A percentile compares a stretch with the other conserved stretches of the same genome.
Evolutionary conservation across 1,140 invertebrate species (phyloP).

Genomic region (Calosoma granatense): DNA sequence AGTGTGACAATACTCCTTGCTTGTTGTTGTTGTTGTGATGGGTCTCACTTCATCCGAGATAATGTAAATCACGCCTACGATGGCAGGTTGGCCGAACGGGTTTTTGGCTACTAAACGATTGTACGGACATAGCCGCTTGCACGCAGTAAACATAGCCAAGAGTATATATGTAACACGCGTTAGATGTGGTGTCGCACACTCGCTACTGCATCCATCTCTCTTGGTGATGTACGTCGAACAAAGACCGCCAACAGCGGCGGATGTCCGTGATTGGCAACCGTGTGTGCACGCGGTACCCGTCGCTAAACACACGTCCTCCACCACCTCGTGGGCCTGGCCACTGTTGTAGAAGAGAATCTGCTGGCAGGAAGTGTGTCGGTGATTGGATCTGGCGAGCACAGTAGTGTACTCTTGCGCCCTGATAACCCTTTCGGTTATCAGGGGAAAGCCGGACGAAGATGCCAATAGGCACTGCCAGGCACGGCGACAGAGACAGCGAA

Average conservation of each 20-base stretch:
- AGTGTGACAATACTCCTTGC: not conserved
- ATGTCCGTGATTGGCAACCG: constrained; percentile 1
- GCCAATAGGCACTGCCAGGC: constrained; percentile 9
- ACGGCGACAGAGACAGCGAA: constrained; percentile 21
- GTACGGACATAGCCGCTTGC: constrained; percentile 21
- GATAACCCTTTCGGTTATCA: constrained; percentile 37
- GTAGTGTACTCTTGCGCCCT: constrained; percentile 25
- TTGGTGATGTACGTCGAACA: constrained; percentile 17
- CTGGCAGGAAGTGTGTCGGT: not conserved
- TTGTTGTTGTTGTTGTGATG: not conserved
- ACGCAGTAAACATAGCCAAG: constrained; percentile 24
- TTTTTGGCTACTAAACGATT: constrained; percentile 26
- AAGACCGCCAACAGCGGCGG: constrained; percentile 17
- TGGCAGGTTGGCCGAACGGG: constrained; percentile 20
- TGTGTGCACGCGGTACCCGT: not conserved
- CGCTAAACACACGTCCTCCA: not conserved
- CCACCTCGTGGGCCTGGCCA: not conserved
- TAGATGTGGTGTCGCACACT: not conserved
- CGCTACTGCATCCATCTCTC: not conserved
- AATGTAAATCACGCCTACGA: constrained; percentile 18
- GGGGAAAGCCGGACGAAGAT: constrained; percentile 20
- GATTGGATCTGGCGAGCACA: constrained; percentile 3
- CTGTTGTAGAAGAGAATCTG: no score
- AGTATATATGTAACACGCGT: constrained; percentile 6
- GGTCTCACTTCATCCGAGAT: constrained; percentile 12